Evolutionary conservation across 2,888 invertebrate genomes (phyloP).

Genomic region (Anodontia alba): DNA sequence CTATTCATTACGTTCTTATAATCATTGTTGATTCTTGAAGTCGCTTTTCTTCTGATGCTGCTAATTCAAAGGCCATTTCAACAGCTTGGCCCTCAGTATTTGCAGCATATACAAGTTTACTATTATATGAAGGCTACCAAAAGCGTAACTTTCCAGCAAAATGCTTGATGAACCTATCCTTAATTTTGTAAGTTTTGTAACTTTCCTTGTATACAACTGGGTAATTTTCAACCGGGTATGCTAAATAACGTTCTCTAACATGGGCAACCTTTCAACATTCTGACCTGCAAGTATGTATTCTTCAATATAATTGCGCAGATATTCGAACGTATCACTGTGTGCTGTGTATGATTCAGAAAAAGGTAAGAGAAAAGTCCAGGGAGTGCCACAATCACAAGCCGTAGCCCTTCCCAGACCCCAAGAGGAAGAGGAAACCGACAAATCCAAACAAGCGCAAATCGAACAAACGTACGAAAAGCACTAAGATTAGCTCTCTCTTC

Average conservation of each 20-base stretch:
- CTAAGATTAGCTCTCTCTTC: no score
- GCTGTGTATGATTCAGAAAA: neutral
- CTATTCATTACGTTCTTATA: neutral
- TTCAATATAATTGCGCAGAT: conserved; percentile 28
- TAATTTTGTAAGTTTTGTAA: neutral
- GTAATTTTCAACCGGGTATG: neutral
- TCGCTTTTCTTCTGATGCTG: conserved; percentile 1
- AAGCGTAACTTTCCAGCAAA: neutral
- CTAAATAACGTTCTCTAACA: conserved; percentile 36
- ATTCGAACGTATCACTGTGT: conserved; percentile 21
- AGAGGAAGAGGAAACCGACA: no score
- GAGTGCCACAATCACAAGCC: no score
- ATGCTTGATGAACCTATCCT: neutral
- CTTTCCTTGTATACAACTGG: neutral
- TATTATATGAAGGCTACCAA: neutral
- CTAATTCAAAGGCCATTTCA: conserved; percentile 4
- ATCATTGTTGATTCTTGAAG: neutral
- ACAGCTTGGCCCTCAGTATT: neutral
- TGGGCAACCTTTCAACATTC: conserved; percentile 43
- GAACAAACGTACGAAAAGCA: no score
- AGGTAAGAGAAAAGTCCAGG: no score
- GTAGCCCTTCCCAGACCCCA: no score
- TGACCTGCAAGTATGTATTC: conserved; percentile 26
- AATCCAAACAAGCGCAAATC: no score
- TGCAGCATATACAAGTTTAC: neutral